phyloP scores from a whole-genome alignment of 2,797 vertebrate genomes.

The Peromyscus melanophrys region DNA sequence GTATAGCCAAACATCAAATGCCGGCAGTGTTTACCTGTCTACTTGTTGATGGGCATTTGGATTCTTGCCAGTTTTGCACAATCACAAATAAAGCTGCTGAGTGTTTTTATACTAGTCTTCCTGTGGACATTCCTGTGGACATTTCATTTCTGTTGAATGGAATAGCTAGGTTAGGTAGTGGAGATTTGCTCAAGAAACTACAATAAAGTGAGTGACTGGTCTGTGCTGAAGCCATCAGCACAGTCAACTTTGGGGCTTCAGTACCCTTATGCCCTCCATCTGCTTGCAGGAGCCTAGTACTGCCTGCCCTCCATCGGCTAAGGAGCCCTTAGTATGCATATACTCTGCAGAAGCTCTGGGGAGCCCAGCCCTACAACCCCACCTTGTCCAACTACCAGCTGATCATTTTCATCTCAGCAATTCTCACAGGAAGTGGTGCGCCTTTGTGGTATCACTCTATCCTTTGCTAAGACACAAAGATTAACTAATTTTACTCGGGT shows the following conservation, averaged over 20 bases:
- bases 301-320: neutral
- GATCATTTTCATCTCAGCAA: neutral
- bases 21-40: neutral
- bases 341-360: neutral
- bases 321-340: neutral
- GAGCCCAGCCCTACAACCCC: too few relatives aligned
- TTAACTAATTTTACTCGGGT: neutral
- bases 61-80: constrained; percentile 48
- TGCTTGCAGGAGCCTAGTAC: too few relatives aligned
- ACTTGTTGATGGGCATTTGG: constrained; percentile 51
- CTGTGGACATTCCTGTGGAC: too few relatives aligned
- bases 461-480: constrained; percentile 8
- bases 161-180: neutral
- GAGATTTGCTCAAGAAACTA: neutral
- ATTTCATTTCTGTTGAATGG: constrained; percentile 57
- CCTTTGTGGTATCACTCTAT: neutral
- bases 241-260: neutral
- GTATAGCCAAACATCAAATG: neutral
- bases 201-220: neutral
- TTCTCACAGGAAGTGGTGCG: neutral
- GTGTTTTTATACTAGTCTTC: neutral
- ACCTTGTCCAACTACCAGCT: neutral
- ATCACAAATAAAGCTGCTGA: constrained; percentile 51
- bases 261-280: neutral
- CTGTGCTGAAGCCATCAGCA: neutral